A percentile compares a stretch with the other conserved stretches of the same genome.
Evolutionary conservation across 1,140 invertebrate genomes (phyloP).

Genomic region (Formica exsecta): DNA sequence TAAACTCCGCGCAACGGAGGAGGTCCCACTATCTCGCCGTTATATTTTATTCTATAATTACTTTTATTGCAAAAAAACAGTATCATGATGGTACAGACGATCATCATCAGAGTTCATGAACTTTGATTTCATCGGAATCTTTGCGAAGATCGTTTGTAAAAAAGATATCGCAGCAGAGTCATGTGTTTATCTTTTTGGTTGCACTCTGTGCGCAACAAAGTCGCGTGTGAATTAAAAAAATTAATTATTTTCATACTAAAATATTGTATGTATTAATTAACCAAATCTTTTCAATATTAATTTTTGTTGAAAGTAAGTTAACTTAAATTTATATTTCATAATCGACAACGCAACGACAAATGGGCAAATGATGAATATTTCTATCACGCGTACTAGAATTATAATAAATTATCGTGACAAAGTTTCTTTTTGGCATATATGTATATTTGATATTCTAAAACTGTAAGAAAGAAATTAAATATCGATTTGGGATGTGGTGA

Average conservation of each 20-base stretch:
- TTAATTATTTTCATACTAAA: not conserved
- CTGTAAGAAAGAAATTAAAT: no score
- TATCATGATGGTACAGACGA: not conserved
- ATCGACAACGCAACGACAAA: no score
- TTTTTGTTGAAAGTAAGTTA: no score
- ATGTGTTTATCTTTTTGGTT: not conserved
- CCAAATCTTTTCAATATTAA: no score
- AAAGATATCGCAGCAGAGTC: not conserved
- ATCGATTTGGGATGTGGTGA: no score
- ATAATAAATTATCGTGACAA: no score
- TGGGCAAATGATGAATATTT: no score
- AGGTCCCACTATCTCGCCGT: slow-evolving; percentile 69
- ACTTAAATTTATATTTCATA: no score
- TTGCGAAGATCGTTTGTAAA: not conserved
- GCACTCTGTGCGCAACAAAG: not conserved
- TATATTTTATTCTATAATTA: slow-evolving; percentile 72
- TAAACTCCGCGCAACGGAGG: slow-evolving; percentile 41
- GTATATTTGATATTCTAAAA: no score
- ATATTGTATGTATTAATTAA: not conserved
- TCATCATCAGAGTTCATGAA: not conserved
- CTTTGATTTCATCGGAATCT: slow-evolving; percentile 5
- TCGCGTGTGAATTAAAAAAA: slow-evolving; percentile 19
- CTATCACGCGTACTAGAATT: no score
- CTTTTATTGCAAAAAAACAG: slow-evolving; percentile 56
- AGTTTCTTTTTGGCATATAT: no score